Base-by-base conservation (phyloP, 2,113 vertebrate species). In the Ancistrus triradiatus region DNA sequence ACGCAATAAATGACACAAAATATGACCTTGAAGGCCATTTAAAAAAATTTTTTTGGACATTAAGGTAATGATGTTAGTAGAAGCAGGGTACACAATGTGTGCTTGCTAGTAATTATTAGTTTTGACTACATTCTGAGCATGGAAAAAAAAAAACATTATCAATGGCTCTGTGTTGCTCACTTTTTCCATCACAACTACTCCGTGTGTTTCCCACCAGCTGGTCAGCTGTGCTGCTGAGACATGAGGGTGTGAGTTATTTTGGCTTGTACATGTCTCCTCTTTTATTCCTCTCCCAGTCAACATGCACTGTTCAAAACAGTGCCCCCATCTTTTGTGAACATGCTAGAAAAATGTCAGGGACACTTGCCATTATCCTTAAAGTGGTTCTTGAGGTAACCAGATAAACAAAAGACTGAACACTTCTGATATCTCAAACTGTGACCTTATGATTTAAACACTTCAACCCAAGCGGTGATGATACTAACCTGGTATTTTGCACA, bases 181-280 rank as follows among this genome's bases (percentile, higher is more conserved):
- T 28, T 6, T 11, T 46, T 21, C 57, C 51, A 52, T 65, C 46
- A 65, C 48, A 56, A n/a, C 62, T n/a, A 19, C 21, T n/a, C 59
- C 50, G 35, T 60, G 15, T 55, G 38, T 60, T 58, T 33, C 10
- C 31, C 66, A 63, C 56, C 71, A 72, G 63, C 66, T 48, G 69
- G 48, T 63, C 69, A 74, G 70, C 59, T 74, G 59, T 14, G 13
- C 48, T 55, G 51, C n/a, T 28, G 57, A 59, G 48, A 63, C 63
- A 75, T 79, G 72, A 67, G 77, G 77, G 74, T 82, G 86, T 85
- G 81, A 69, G 52, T 63, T 65, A 70, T 71, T 38, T 43, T 44
- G 38, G 59, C 55, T 59, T 58, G 60, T 64, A 59, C 66, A 62
- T 46, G 57, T 50, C 66, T 61, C 47, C 37, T 58, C 51, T 52